phyloP scores from a whole-genome alignment of 1,140 invertebrate species.

The Acyrthosiphon pisum region DNA sequence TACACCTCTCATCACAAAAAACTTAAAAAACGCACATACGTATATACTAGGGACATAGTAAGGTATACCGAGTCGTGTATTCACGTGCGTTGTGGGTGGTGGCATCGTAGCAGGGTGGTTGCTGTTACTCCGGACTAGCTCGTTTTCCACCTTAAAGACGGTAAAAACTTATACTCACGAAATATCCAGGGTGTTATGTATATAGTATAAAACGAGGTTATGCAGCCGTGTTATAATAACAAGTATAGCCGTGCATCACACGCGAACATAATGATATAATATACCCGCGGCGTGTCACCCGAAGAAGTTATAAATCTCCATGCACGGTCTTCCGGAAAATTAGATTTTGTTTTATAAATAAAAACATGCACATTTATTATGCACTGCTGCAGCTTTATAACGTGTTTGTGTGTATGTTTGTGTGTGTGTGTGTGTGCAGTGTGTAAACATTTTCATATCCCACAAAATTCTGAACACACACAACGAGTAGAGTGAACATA shows the following conservation, averaged over 20 bases:
- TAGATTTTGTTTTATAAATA: slow-evolving; percentile 10
- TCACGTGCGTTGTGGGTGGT: background rate
- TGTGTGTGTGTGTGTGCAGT: background rate
- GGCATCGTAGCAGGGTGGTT: no score
- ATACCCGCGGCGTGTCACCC: background rate
- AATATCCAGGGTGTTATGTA: background rate
- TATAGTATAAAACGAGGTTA: background rate
- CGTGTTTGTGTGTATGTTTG: no score
- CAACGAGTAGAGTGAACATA: background rate
- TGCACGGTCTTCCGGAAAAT: background rate
- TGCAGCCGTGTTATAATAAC: background rate
- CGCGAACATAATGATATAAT: background rate
- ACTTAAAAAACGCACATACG: background rate
- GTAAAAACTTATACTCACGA: background rate
- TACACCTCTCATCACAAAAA: background rate
- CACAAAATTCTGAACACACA: background rate
- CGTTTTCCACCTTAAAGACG: background rate
- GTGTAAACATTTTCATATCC: background rate
- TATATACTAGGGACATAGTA: background rate
- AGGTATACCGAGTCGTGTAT: background rate
- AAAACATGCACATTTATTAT: slow-evolving; percentile 1
- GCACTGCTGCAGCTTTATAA: background rate
- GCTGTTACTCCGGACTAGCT: background rate
- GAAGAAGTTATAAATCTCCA: background rate
- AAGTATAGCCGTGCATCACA: background rate